Percentiles rank a stretch among this genome's conserved stretches.
phyloP scores from a whole-genome alignment of 1,140 invertebrate genomes.

The Leptinotarsa defecta region DNA sequence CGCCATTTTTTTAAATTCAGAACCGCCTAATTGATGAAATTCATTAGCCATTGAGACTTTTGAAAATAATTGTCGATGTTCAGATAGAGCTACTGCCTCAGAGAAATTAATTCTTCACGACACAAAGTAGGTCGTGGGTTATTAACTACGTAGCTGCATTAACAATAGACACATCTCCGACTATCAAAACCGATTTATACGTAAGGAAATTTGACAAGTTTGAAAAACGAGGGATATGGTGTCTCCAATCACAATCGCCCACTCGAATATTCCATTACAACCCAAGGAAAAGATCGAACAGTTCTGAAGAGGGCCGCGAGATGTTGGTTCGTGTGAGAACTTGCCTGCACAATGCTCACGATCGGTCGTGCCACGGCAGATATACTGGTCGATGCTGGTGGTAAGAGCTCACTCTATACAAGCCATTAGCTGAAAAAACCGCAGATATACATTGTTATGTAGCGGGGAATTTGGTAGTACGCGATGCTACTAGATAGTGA shows the following conservation, averaged over 20 bases:
- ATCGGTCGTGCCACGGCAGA: constrained; percentile 41
- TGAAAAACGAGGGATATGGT: constrained; percentile 20
- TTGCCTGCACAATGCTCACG: constrained; percentile 42
- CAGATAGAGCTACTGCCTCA: too few relatives aligned
- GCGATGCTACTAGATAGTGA: constrained; percentile 7
- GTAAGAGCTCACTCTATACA: constrained; percentile 45
- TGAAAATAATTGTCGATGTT: too few relatives aligned
- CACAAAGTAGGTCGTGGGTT: constrained; percentile 17
- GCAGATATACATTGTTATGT: constrained; percentile 21
- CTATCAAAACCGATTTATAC: constrained; percentile 20
- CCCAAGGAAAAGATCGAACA: background rate
- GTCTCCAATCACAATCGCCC: constrained; percentile 15
- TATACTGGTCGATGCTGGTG: constrained; percentile 50
- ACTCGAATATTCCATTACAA: background rate
- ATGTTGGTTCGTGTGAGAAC: constrained; percentile 38
- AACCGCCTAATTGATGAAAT: too few relatives aligned
- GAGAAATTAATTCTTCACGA: constrained; percentile 13
- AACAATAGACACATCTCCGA: constrained; percentile 13
- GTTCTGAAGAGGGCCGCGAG: background rate
- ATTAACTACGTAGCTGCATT: constrained; percentile 15
- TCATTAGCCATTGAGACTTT: too few relatives aligned
- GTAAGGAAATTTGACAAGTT: constrained; percentile 15
- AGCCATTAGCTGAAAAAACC: constrained; percentile 20
- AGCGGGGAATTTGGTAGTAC: constrained; percentile 24
- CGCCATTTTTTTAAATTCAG: too few relatives aligned